Evolutionary conservation across 2,797 vertebrate species (phyloP).

Genomic region (Nasua narica): DNA sequence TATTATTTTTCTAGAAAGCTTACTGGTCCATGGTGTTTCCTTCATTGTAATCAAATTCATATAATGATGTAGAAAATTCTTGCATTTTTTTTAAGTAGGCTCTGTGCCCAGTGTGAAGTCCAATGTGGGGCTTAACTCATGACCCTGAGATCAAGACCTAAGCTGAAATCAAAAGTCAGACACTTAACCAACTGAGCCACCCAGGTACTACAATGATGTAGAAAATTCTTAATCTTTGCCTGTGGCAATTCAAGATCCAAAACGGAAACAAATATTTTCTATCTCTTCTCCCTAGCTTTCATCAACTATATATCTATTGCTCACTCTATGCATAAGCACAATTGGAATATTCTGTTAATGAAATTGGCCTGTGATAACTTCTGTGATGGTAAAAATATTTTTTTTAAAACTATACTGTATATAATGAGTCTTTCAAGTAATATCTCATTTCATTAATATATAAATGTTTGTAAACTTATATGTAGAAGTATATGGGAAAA

Average conservation of each 20-base stretch:
- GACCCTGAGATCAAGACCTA: background rate
- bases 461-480: background rate
- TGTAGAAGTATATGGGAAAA: background rate
- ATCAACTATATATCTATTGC: background rate
- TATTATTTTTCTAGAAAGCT: background rate
- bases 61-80: background rate
- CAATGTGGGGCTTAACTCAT: background rate
- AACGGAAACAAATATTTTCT: background rate
- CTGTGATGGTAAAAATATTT: background rate
- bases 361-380: background rate
- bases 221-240: background rate
- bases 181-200: background rate
- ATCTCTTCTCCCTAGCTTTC: background rate
- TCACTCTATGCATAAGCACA: background rate
- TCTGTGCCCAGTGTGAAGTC: background rate
- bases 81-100: background rate
- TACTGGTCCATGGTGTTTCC: background rate
- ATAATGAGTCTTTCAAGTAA: background rate
- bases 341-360: background rate
- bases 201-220: background rate
- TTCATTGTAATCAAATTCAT: background rate
- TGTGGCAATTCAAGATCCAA: background rate
- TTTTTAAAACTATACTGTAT: background rate
- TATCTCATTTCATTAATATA: background rate
- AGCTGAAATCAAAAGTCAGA: background rate